These are phyloP conservation scores for Arnoldichthys spilopterus DNA, from an alignment of 2,797 vertebrate genomes.

Conservation along the genomic window DNA sequence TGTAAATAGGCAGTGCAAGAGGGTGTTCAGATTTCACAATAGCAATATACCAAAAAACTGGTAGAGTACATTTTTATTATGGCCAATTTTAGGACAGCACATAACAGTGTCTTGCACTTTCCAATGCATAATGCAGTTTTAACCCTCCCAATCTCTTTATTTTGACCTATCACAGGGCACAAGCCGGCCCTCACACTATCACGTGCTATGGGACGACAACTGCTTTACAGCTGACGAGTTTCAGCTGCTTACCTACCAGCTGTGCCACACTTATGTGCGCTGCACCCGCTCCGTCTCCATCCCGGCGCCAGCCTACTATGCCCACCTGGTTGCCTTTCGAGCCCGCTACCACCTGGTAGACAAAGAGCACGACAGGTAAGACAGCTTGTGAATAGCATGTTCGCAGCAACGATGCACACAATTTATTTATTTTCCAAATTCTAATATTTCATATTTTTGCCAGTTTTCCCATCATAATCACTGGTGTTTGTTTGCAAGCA, in stretches of 20 bases:
- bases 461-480: no score
- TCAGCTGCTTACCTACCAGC: constrained; percentile 98
- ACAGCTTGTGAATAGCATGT: background rate
- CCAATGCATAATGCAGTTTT: no score
- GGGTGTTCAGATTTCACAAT: no score
- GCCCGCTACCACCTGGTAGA: constrained; percentile 97
- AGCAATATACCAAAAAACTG: no score
- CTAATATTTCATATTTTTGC: no score
- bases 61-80: no score
- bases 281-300: constrained; percentile 98
- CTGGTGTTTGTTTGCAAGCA: no score
- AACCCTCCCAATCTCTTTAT: background rate
- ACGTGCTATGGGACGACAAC: constrained; percentile 98
- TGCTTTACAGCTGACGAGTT: constrained; percentile 97
- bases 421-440: no score
- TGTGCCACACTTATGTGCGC: constrained; percentile 98
- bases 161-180: constrained; percentile 83
- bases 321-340: constrained; percentile 95
- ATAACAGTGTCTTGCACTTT: no score
- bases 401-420: background rate
- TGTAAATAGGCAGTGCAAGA: no score
- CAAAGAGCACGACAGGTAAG: constrained; percentile 97
- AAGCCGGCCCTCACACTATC: constrained; percentile 97
- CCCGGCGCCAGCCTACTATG: constrained; percentile 96
- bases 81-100: no score